phyloP scores from a whole-genome alignment of 2,888 invertebrate species.

The Podotricha telesiphe region DNA sequence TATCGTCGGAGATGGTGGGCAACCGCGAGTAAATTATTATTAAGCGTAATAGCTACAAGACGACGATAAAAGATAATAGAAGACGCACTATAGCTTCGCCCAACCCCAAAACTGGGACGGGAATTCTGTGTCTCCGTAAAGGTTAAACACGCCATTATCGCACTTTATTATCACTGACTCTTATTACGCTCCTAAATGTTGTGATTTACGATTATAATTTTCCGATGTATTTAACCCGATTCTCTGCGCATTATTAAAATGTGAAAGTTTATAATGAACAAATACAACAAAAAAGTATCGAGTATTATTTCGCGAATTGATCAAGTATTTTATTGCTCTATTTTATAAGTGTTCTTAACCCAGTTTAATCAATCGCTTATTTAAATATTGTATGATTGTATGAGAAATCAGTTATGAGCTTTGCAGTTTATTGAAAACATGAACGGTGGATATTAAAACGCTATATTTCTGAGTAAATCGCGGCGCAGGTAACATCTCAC shows the following conservation, averaged over 20 bases:
- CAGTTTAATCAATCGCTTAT: constrained; percentile 26
- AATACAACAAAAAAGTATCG: constrained; percentile 19
- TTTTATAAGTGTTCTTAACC: constrained; percentile 39
- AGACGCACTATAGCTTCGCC: constrained; percentile 35
- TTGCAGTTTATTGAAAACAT: constrained; percentile 33
- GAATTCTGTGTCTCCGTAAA: constrained; percentile 39
- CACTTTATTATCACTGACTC: constrained; percentile 31
- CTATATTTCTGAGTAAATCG: constrained; percentile 44
- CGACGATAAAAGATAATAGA: constrained; percentile 36
- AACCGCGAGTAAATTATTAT: constrained; percentile 42
- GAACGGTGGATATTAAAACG: constrained; percentile 41
- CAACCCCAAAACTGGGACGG: constrained; percentile 38
- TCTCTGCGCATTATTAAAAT: constrained; percentile 27
- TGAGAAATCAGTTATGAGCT: constrained; percentile 25
- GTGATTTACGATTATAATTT: constrained; percentile 34
- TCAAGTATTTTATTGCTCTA: constrained; percentile 35
- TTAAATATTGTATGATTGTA: constrained; percentile 21
- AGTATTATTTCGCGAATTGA: constrained; percentile 34
- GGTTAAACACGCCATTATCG: constrained; percentile 40
- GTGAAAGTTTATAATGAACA: constrained; percentile 36
- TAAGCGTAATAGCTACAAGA: constrained; percentile 45
- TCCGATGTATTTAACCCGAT: constrained; percentile 33
- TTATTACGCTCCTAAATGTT: constrained; percentile 32
- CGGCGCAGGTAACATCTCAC: constrained; percentile 43
- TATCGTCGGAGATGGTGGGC: constrained; percentile 46